Evolutionary conservation across 2,113 vertebrate species (phyloP), one percentile per base, ranked within the genome.

Genomic region (Labeo rohita): DNA sequence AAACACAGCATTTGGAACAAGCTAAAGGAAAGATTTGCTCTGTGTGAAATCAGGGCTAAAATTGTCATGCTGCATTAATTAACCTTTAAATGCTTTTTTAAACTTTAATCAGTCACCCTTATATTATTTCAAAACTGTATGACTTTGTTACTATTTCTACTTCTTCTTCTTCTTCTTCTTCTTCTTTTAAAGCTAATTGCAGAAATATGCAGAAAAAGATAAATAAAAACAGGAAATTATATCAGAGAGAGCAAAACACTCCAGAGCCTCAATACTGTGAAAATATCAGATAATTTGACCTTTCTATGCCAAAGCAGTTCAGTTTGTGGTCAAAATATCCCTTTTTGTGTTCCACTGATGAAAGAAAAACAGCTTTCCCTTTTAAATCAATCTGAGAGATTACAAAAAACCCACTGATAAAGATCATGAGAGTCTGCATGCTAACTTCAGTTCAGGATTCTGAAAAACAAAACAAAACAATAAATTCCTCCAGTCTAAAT

Each of bases 11-110:
- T 12, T 18, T 68, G 45, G 72, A 13, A 28, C 54, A 80, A 88
- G 81, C 84, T 66, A 83, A 4, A 70, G 50, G 50, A 82, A 85
- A 83, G 72, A 15, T 63, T 21, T 79, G 66, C 87, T 77, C 83
- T 68, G 16, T 54, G 83, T 54, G 36, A 59, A 80, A 76, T n/a
- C 34, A 13, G 52, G 28, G 68, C 16, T 23, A 73, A 75, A 52
- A 13, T 13, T 54, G 9, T 34, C 7, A 74, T 18, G 56, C 5
- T n/a, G 66, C 28, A 34, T n/a, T 45, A 80, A 21, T 68, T n/a
- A 23, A 68, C 50, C 45, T 68, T 39, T 52, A 77, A 52, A 86
- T 50, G 21, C 56, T 9, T 43, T 39, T 39, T 39, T 43, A 2
- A 81, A 75, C 21, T 10, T 43, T 18, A 16, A 43, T 21, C 15